Percentiles rank a stretch among this genome's conserved stretches.
Conservation (phyloP, 2,113 vertebrate species). For the Abramis brama region DNA sequence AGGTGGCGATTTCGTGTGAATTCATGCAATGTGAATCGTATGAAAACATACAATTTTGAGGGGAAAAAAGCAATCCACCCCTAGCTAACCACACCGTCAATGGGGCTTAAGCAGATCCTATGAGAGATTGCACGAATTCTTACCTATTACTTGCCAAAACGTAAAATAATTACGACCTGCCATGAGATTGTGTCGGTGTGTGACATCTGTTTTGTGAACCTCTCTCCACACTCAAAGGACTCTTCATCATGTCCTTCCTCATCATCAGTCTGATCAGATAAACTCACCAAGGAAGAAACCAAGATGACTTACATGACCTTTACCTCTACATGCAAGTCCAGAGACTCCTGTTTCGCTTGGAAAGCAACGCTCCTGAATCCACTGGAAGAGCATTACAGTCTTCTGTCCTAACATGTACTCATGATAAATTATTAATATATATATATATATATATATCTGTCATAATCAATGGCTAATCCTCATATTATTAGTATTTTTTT, state of each 20-base stretch:
- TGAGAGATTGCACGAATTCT: too few relatives aligned
- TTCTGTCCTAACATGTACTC: constrained; percentile 57
- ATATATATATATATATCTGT: constrained; percentile 58
- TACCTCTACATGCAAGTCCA: not conserved
- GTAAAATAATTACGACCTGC: too few relatives aligned
- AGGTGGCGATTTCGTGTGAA: too few relatives aligned
- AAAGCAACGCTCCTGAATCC: not conserved
- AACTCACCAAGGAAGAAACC: too few relatives aligned
- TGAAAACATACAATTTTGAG: too few relatives aligned
- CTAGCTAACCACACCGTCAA: too few relatives aligned
- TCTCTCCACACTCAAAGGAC: not conserved
- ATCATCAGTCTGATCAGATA: not conserved
- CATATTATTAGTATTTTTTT: constrained; percentile 9
- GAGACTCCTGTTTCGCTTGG: not conserved
- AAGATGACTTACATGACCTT: not conserved
- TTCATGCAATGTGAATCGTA: too few relatives aligned
- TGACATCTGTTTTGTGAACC: not conserved
- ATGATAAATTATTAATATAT: constrained; percentile 58
- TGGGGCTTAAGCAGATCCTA: too few relatives aligned
- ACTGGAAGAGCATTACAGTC: constrained; percentile 43
- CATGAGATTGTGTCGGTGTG: not conserved
- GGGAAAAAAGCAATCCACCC: too few relatives aligned
- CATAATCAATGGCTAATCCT: constrained; percentile 49
- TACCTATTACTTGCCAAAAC: too few relatives aligned
- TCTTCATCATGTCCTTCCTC: not conserved